Evolutionary conservation across 30 jellyfish, hydroid and myxozoan species (phyloP), one percentile per base, ranked within the genome.

Genomic region (Pelagia noctiluca): DNA sequence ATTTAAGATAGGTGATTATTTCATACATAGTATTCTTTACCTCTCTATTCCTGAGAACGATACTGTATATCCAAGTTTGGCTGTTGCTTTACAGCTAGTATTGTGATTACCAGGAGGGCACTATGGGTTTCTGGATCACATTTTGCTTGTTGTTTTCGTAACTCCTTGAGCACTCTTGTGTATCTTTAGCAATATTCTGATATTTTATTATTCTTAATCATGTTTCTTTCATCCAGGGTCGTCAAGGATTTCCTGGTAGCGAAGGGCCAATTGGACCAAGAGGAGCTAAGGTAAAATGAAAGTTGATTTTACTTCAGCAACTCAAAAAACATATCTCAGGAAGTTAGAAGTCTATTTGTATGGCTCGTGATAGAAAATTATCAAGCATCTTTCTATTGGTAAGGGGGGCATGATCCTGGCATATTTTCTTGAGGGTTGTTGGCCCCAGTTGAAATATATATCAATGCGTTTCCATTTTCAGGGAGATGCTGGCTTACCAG

Each of bases 241-340:
- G 5, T 13, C 1, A 77, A 61, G 88, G 88, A 22, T 38, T 42
- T 1, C 11, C 68, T 18, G 88, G 88, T 28, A 21, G n/a, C 79
- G 35, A 24, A 52, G 88, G 88, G 24, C 1, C 48, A 1, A 34
- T 48, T 30, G 88, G 88, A 26, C 24, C 60, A 31, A 57, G 46
- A 31, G 88, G 88, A 52, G 49, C 26, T 18, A 77, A 77, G 88
- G 88, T 77, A 77, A 23, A 5, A 7, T 35, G 36, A 35, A 12
- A 12, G 1, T 37, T 2, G 8, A 16, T 34, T 30, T 23, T 31
- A 11, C 81, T 13, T 47, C 16, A 11, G 19, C 19, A 11, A 47
- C 19, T 47, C 19, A 19, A 11, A 47, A 19, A 11, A 47, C n/a
- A n/a, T n/a, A n/a, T n/a, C n/a, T n/a, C n/a, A n/a, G n/a, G n/a